These are phyloP conservation scores for Aspiorhynchus laticeps DNA, from an alignment of 2,113 vertebrate species.

Conservation along the genomic window DNA sequence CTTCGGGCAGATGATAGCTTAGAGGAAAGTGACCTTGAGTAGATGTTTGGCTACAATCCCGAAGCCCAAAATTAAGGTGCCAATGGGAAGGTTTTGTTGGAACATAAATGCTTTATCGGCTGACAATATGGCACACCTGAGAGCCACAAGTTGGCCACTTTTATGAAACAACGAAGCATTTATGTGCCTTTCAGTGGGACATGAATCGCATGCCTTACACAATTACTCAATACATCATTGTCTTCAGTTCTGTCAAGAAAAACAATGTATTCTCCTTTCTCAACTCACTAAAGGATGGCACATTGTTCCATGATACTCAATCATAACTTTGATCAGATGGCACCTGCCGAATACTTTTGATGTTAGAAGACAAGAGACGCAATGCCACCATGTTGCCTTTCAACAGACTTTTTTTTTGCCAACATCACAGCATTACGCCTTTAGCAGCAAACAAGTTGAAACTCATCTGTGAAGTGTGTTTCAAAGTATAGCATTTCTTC, in stretches of 20 bases:
- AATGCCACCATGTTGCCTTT: slow-evolving; percentile 7
- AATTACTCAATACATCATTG: slow-evolving; percentile 11
- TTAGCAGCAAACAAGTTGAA: slow-evolving; percentile 7
- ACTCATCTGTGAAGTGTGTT: not conserved
- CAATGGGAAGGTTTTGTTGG: slow-evolving; percentile 26
- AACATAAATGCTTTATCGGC: slow-evolving; percentile 35
- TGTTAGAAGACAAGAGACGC: slow-evolving; percentile 25
- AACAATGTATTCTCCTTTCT: not conserved
- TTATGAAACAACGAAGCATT: slow-evolving; percentile 20
- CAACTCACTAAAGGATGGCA: slow-evolving; percentile 14
- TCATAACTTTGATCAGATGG: slow-evolving; percentile 40
- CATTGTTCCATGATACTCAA: slow-evolving; percentile 19
- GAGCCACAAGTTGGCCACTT: slow-evolving; percentile 18
- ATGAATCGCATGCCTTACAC: not conserved
- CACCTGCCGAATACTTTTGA: slow-evolving; percentile 40
- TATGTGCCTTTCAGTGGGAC: slow-evolving; percentile 23
- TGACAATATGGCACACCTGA: slow-evolving; percentile 15
- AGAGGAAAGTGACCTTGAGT: slow-evolving; percentile 44
- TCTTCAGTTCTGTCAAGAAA: not conserved
- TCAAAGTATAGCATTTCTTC: slow-evolving; percentile 29
- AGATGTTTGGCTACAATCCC: slow-evolving; percentile 45
- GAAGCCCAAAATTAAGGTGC: slow-evolving; percentile 23
- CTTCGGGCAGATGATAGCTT: slow-evolving; percentile 32
- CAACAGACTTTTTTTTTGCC: slow-evolving; percentile 23
- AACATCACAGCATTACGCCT: slow-evolving; percentile 13